Conservation (phyloP, 2,888 invertebrate genomes). For the Onthophagus sagittarius region DNA sequence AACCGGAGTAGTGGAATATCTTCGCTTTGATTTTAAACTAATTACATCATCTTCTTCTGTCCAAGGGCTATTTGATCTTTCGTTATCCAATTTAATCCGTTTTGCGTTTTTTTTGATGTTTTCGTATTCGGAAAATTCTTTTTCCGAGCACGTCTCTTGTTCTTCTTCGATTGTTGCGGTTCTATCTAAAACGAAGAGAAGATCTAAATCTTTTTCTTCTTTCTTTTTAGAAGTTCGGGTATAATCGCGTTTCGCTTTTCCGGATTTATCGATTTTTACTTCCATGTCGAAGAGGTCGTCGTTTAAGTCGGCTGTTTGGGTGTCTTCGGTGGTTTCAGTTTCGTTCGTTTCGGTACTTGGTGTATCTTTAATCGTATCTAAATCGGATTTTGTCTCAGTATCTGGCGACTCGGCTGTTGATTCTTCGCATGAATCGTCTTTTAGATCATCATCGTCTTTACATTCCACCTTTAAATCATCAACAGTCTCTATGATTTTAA, state of each 20-base stretch:
- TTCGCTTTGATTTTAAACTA: conserved; percentile 32
- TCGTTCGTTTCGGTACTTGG: conserved; percentile 27
- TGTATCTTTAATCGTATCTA: conserved; percentile 19
- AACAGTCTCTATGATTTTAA: conserved; percentile 14
- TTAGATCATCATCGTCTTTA: conserved; percentile 31
- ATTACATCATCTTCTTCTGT: conserved; percentile 52
- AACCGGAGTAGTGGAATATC: conserved; percentile 49
- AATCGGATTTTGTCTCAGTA: conserved; percentile 32
- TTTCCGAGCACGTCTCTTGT: conserved; percentile 31
- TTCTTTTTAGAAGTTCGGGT: conserved; percentile 52
- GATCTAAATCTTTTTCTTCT: conserved; percentile 50
- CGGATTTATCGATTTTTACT: conserved; percentile 59
- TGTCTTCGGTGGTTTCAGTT: conserved; percentile 19
- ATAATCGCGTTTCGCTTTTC: conserved; percentile 60
- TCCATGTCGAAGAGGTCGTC: conserved; percentile 32
- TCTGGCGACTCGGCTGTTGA: conserved; percentile 27
- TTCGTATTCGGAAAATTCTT: conserved; percentile 35
- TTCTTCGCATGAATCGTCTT: conserved; percentile 27
- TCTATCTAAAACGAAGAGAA: conserved; percentile 45
- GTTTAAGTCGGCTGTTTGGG: conserved; percentile 30
- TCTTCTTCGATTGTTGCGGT: conserved; percentile 39
- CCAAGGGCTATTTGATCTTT: conserved; percentile 56
- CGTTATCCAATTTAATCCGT: conserved; percentile 48
- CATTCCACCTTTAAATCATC: conserved; percentile 24
- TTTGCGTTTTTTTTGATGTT: conserved; percentile 35